Evolutionary conservation across 2,888 invertebrate genomes (phyloP).

Genomic region (Atethmia centrago): DNA sequence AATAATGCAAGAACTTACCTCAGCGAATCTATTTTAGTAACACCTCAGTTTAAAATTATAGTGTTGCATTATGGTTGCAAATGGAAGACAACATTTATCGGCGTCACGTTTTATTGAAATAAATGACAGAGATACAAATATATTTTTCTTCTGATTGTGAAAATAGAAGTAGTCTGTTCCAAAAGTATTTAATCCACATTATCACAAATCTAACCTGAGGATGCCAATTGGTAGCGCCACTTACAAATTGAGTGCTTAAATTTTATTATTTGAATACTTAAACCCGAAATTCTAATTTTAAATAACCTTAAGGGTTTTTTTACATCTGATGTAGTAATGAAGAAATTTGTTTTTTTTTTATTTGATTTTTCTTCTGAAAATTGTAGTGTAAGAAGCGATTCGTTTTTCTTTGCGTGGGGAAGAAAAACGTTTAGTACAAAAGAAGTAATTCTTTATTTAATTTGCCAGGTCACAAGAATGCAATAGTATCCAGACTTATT

Average conservation of each 20-base stretch:
- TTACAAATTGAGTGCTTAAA: neutral
- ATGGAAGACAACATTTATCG: neutral
- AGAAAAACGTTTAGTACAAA: no score
- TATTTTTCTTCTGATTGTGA: neutral
- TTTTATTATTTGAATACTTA: neutral
- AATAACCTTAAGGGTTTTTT: no score
- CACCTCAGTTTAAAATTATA: conserved; percentile 2
- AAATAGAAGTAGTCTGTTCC: neutral
- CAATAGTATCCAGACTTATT: neutral
- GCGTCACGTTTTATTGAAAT: neutral
- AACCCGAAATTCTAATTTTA: no score
- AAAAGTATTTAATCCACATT: neutral
- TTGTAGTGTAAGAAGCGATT: neutral
- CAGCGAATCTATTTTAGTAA: conserved; percentile 2
- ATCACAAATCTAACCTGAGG: neutral
- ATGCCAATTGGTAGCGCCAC: neutral
- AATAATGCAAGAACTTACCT: conserved; percentile 15
- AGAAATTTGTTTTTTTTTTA: neutral
- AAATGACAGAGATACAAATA: neutral
- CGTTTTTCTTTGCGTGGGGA: neutral
- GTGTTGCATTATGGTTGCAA: neutral
- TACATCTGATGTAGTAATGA: neutral
- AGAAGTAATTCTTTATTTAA: no score
- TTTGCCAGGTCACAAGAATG: neutral
- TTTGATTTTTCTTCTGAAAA: no score